phyloP scores from a whole-genome alignment of 2,113 vertebrate species.

The Muscicapa adusta region DNA sequence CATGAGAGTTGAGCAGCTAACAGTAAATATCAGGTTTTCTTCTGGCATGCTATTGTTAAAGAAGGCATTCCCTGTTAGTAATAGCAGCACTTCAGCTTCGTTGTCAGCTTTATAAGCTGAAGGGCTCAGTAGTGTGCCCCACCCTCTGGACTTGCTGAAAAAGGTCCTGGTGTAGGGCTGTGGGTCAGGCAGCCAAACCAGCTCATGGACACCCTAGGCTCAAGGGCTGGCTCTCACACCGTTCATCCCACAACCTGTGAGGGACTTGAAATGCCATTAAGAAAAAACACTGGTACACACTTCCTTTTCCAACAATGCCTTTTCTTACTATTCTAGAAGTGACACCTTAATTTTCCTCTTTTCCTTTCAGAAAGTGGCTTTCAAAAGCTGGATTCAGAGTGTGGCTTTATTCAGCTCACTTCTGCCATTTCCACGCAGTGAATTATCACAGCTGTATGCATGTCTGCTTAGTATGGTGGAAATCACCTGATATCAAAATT shows the following conservation, averaged over 20 bases:
- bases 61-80: slow-evolving; percentile 40
- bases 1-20: slow-evolving; percentile 18
- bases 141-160: background rate
- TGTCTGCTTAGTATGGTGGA: background rate
- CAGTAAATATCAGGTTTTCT: slow-evolving; percentile 58
- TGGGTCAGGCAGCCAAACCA: background rate
- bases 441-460: background rate
- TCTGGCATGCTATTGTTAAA: slow-evolving; percentile 24
- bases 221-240: background rate
- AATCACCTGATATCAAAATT: background rate
- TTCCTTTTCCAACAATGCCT: background rate
- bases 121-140: background rate
- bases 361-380: background rate
- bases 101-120: background rate
- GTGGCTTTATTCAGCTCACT: background rate
- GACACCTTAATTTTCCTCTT: background rate
- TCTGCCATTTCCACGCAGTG: background rate
- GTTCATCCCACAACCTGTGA: background rate
- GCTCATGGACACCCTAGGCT: fast-evolving
- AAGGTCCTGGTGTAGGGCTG: background rate
- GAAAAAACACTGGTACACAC: background rate
- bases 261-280: background rate
- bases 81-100: background rate
- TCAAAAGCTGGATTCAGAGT: background rate
- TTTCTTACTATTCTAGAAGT: background rate